phyloP scores from a whole-genome alignment of 2,797 vertebrate species.

The Microctenopoma stevenorrisi region DNA sequence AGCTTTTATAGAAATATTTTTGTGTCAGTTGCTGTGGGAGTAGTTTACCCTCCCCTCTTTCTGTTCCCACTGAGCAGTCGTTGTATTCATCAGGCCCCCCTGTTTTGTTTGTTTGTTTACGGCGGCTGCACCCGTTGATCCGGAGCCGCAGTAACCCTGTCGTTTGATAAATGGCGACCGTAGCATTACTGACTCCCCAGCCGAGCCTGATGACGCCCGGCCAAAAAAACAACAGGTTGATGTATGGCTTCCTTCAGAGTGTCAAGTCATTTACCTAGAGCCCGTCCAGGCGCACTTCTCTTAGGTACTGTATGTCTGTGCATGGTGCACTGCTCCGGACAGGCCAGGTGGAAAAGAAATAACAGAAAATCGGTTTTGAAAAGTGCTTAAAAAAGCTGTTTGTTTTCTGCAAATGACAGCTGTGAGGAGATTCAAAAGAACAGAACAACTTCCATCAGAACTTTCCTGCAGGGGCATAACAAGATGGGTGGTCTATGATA shows the following conservation, averaged over 20 bases:
- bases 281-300: slow-evolving; percentile 25
- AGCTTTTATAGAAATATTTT: slow-evolving; percentile 28
- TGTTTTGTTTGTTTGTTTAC: slow-evolving; percentile 75
- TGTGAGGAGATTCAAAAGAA: background rate
- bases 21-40: slow-evolving; percentile 16
- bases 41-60: slow-evolving; percentile 18
- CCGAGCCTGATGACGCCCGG: slow-evolving; percentile 57
- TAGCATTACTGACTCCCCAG: slow-evolving; percentile 76
- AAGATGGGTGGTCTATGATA: no score
- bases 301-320: slow-evolving; percentile 10
- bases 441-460: no score
- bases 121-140: slow-evolving; percentile 65
- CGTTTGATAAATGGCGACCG: slow-evolving; percentile 81
- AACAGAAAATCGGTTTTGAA: background rate
- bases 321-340: slow-evolving; percentile 8
- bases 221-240: slow-evolving; percentile 76
- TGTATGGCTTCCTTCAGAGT: slow-evolving; percentile 76
- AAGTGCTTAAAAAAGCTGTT: slow-evolving; percentile 10
- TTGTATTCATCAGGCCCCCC: slow-evolving; percentile 67
- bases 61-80: slow-evolving; percentile 49
- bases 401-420: background rate
- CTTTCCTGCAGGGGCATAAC: no score
- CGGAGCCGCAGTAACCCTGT: slow-evolving; percentile 71
- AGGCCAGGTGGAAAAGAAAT: slow-evolving; percentile 17
- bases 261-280: slow-evolving; percentile 72